These are phyloP conservation scores for Cosmorhoe ocellata DNA, from an alignment of 2,888 invertebrate species.

Conservation along the genomic window DNA sequence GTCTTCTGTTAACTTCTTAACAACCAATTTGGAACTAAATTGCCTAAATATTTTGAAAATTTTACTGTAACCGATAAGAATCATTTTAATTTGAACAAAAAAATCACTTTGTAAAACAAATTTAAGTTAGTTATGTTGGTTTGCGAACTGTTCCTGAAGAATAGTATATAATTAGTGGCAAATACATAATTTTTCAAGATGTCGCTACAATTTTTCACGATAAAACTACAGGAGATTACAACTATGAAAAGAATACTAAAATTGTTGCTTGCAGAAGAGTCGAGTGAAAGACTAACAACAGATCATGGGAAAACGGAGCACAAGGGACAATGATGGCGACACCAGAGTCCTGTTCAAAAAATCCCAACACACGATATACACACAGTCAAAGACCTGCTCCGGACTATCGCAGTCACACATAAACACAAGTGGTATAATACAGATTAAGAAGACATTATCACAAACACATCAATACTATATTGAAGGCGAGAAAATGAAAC, in stretches of 20 bases:
- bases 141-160: too few species aligned
- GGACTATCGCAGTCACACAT: constrained; percentile 52
- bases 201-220: too few species aligned
- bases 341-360: constrained; percentile 59
- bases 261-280: constrained; percentile 70
- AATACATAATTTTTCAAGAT: too few species aligned
- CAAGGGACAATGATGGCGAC: constrained; percentile 38
- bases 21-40: too few species aligned
- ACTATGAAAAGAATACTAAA: constrained; percentile 61
- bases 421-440: constrained; percentile 43
- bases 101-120: too few species aligned
- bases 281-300: constrained; percentile 14
- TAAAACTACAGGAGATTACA: constrained; percentile 9
- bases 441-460: constrained; percentile 49
- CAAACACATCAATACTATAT: constrained; percentile 37
- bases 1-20: too few species aligned
- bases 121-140: too few species aligned
- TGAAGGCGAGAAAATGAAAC: constrained; percentile 50
- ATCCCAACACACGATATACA: constrained; percentile 48
- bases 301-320: constrained; percentile 52
- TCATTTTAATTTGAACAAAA: too few species aligned
- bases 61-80: too few species aligned
- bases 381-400: constrained; percentile 55
- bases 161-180: too few species aligned
- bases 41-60: too few species aligned